phyloP scores from a whole-genome alignment of 2,113 vertebrate genomes.

The Ondatra zibethicus region DNA sequence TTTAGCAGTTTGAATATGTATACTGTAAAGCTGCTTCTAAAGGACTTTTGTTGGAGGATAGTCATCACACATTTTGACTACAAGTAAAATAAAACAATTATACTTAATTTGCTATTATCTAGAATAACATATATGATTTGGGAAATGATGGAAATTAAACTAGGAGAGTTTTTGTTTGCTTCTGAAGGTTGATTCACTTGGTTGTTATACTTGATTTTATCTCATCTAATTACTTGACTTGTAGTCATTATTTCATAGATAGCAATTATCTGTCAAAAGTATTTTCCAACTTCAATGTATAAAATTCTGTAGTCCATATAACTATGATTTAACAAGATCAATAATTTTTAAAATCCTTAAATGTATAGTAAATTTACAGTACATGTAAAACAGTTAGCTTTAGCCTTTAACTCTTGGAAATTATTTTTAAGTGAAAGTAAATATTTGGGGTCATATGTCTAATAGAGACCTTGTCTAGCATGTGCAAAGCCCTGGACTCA shows the following conservation, averaged over 20 bases:
- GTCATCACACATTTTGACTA: background rate
- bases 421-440: conserved; percentile 48
- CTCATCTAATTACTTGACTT: conserved; percentile 85
- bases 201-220: conserved; percentile 69
- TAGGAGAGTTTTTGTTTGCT: conserved; percentile 74
- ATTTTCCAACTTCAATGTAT: background rate
- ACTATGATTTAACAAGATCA: conserved; percentile 34
- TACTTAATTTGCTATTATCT: background rate
- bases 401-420: conserved; percentile 56
- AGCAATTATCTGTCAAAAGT: background rate
- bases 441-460: no score
- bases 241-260: conserved; percentile 46
- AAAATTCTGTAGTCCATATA: background rate
- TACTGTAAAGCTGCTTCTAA: background rate
- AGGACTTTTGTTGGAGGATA: background rate
- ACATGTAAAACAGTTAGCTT: background rate
- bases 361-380: conserved; percentile 17
- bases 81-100: conserved; percentile 32
- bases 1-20: background rate
- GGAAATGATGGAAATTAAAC: conserved; percentile 43
- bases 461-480: background rate
- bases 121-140: background rate
- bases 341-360: conserved; percentile 33
- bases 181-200: conserved; percentile 75
- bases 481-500: background rate